phyloP scores from a whole-genome alignment of 1,140 invertebrate species.

The Lysiphlebus fabarum region DNA sequence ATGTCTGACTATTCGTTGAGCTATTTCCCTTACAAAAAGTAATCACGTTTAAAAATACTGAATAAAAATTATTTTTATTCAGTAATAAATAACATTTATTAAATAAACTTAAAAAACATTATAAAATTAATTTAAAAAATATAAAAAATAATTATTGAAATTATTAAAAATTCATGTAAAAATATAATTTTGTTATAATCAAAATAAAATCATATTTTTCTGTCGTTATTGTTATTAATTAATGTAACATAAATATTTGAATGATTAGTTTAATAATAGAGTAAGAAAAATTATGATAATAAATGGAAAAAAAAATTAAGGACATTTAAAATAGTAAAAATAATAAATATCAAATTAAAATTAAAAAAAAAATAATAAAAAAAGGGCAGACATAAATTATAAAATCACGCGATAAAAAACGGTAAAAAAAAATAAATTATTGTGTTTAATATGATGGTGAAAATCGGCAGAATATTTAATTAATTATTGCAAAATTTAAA shows the following conservation, averaged over 20 bases:
- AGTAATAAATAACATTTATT: too few species aligned
- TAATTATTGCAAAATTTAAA: too few species aligned
- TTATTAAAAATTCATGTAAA: not conserved
- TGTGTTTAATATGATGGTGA: too few species aligned
- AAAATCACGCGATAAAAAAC: not conserved
- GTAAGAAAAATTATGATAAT: slow-evolving; percentile 10
- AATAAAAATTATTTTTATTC: too few species aligned
- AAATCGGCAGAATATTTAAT: too few species aligned
- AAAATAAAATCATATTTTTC: slow-evolving; percentile 38
- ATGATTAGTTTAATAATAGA: slow-evolving; percentile 24
- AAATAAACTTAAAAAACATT: too few species aligned
- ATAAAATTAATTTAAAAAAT: too few species aligned
- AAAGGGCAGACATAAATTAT: not conserved
- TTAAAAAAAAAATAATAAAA: slow-evolving; percentile 4
- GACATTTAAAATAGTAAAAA: slow-evolving; percentile 4
- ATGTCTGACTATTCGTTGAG: too few species aligned
- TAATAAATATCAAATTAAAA: not conserved
- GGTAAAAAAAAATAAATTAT: too few species aligned
- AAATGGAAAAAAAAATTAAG: not conserved
- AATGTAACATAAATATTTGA: slow-evolving; percentile 30
- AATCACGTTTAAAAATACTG: too few species aligned
- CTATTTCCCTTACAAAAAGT: too few species aligned
- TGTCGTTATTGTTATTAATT: slow-evolving; percentile 40
- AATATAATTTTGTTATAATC: slow-evolving; percentile 29
- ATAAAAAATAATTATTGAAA: too few species aligned